These are phyloP conservation scores for Eilema griseolum DNA, from an alignment of 2,888 invertebrate species.

Conservation along the genomic window DNA sequence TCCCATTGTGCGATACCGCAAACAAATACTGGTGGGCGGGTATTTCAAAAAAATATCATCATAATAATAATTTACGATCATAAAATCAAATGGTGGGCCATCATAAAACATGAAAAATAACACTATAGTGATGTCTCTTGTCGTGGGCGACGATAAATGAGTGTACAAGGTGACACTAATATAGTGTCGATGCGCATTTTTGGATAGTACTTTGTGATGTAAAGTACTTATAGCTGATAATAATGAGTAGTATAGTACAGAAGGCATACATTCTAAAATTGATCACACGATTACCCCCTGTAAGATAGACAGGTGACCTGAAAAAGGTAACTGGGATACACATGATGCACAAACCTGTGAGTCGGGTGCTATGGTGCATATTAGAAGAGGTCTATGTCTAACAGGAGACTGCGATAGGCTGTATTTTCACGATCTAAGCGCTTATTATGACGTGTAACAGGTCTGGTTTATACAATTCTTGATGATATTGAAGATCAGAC, in stretches of 20 bases:
- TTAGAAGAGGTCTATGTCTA: no score
- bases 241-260: not conserved
- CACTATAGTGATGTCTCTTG: slow-evolving; percentile 35
- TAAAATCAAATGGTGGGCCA: slow-evolving; percentile 60
- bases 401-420: no score
- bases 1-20: slow-evolving; percentile 46
- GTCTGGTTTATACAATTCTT: no score
- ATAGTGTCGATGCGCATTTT: slow-evolving; percentile 29
- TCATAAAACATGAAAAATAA: slow-evolving; percentile 68
- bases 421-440: no score
- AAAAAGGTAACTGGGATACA: no score
- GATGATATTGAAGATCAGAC: no score
- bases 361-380: no score
- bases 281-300: not conserved
- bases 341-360: no score
- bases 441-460: no score
- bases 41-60: slow-evolving; percentile 44
- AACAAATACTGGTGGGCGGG: slow-evolving; percentile 52
- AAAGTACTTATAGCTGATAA: slow-evolving; percentile 10
- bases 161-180: slow-evolving; percentile 43
- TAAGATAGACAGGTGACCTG: no score
- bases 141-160: slow-evolving; percentile 47
- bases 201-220: slow-evolving; percentile 18
- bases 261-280: not conserved
- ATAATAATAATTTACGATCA: slow-evolving; percentile 60